Evolutionary conservation across 2,797 vertebrate species (phyloP), one percentile per base, ranked within the genome.

Genomic region (Anas bernieri): DNA sequence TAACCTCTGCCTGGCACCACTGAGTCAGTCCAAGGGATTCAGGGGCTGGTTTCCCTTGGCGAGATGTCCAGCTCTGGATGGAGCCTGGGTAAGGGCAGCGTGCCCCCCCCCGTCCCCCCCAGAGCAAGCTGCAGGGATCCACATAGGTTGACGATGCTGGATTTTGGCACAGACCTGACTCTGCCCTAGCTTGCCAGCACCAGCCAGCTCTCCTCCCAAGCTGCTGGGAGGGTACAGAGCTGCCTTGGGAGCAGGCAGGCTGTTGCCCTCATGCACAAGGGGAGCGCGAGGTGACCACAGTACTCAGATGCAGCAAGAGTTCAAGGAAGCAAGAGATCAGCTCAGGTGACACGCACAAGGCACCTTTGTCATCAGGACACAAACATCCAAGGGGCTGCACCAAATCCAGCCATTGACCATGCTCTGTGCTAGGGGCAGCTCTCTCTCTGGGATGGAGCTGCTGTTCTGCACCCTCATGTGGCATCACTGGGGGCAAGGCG

Each of bases 401-500:
- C 56, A 54, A 68, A 84, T 26, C 48, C 39, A 69, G 6, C 45
- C 58, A 12, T 0, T 12, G 6, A 70, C 17, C 43, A 59, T 37
- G 20, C 0, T 0, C 0, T 0, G 26, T 75, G 50, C 23, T 3
- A 2, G 17, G 11, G 41, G 8, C 39, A 90, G 35, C 46, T 48
- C 64, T 35, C 0, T 0, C 33, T 55, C 33, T 3, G 15, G 45
- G 37, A 83, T 45, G 54, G 0, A 0, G 22, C 41, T 63, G 78
- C 31, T 54, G 9, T 18, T 33, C 22, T 3, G 2, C 59, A n/a
- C 1, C n/a, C 59, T 46, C 43, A 46, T 2, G 9, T 0, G 0
- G 46, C 64, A 79, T 20, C 0, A 0, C 28, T 23, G 14, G 8
- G 31, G 23, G 28, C 3, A 2, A 84, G 30, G 46, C 69, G 43